Evolutionary conservation across 1,140 invertebrate species (phyloP), one percentile per base, ranked within the genome.

Genomic region (Anthonomus grandis): DNA sequence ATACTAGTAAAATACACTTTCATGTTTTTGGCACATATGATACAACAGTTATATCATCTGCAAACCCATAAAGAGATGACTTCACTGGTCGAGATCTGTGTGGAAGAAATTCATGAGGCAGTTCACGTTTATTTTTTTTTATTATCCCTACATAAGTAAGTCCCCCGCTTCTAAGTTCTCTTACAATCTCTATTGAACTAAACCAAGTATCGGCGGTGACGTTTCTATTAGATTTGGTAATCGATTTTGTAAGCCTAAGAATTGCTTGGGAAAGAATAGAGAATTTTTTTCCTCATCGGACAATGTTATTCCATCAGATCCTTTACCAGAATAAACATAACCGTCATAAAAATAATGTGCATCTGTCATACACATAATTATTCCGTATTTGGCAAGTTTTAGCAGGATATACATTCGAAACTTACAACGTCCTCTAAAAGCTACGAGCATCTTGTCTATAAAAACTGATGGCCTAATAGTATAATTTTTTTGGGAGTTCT

Each of bases 151-250:
- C 52, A 44, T 59, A 41, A 22, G 65, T 69, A 31, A 66, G 45
- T 12, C 52, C 36, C 18, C 59, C 64, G 46, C 31, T 65, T 62
- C 34, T 66, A n/a, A n/a, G n/a, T n/a, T n/a, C n/a, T n/a, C n/a
- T 19, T 0, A 70, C 68, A n/a, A 77, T 51, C 17, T 47, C 15
- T 18, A 70, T 41, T 21, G 64, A 71, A 0, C 69, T 74, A 46
- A 75, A 75, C 56, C 66, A 77, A 62, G 75, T 76, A 38, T 77
- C 74, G 0, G 68, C 69, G 12, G 63, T 70, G 0, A 78, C 9
- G 13, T 67, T 65, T 48, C 74, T 66, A n/a, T 68, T 64, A 21
- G 58, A 63, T 53, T 66, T 37, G 15, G 68, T 48, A 6, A 70
- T 9, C 17, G 63, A 56, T 57, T 48, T 10, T 21, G 55, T 56